A percentile compares a stretch with the other conserved stretches of the same genome.
phyloP scores from a whole-genome alignment of 2,113 vertebrate genomes.

The Cavia aperea region DNA sequence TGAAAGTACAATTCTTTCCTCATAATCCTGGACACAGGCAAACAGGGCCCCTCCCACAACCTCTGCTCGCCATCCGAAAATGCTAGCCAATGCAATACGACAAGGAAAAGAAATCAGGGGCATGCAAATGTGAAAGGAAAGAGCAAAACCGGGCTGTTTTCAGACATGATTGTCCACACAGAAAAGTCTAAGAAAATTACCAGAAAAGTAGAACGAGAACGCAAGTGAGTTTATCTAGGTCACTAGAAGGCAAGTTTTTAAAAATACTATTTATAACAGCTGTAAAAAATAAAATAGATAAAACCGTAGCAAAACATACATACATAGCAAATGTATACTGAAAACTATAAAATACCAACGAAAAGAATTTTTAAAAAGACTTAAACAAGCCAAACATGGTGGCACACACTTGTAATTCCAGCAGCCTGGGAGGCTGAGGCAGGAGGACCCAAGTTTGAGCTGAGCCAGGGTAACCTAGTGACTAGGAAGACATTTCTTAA shows the following conservation, averaged over 20 bases:
- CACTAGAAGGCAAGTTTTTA: background rate
- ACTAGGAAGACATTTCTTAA: background rate
- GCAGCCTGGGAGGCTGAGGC: background rate
- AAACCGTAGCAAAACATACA: background rate
- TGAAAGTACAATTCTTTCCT: background rate
- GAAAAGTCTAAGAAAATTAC: background rate
- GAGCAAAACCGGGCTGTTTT: slow-evolving; percentile 1
- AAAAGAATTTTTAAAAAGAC: background rate
- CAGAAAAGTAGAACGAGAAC: background rate
- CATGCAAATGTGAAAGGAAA: background rate
- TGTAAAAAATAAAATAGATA: background rate
- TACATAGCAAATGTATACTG: background rate
- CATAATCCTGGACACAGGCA: background rate
- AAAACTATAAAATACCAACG: background rate
- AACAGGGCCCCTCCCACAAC: background rate
- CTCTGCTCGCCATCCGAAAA: background rate
- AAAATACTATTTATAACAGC: background rate
- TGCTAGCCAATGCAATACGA: background rate
- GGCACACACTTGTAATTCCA: background rate
- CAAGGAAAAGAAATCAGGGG: slow-evolving; percentile 22
- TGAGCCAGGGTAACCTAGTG: background rate
- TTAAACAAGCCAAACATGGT: background rate
- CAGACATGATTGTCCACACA: background rate
- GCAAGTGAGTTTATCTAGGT: background rate
- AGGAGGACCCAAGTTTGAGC: background rate